These are phyloP conservation scores for Callopanchax toddi DNA, from an alignment of 2,113 vertebrate genomes.

Conservation along the genomic window DNA sequence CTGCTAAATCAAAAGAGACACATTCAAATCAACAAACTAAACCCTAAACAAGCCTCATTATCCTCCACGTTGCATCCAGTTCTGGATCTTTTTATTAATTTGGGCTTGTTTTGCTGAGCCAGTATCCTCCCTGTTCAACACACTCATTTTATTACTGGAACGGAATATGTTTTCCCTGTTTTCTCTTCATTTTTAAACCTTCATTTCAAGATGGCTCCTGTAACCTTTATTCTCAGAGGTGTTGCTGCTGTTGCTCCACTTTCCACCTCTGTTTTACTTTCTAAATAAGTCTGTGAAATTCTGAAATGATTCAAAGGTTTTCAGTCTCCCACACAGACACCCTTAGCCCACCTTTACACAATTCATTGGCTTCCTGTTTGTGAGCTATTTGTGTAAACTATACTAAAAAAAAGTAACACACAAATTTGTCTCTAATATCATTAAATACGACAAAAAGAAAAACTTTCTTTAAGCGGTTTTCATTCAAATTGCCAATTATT, in stretches of 20 bases:
- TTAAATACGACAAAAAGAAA: not conserved
- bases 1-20: conserved; percentile 58
- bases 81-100: not conserved
- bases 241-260: conserved; percentile 5
- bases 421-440: not conserved
- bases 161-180: not conserved
- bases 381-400: not conserved
- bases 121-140: not conserved
- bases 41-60: conserved; percentile 55
- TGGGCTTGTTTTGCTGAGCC: conserved; percentile 30
- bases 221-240: conserved; percentile 14
- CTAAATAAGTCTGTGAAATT: conserved; percentile 21
- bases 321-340: conserved; percentile 14
- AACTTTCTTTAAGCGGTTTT: too few species aligned
- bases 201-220: not conserved
- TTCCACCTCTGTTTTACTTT: conserved; percentile 18
- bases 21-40: conserved; percentile 60
- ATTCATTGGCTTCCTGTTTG: not conserved
- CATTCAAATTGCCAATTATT: not conserved
- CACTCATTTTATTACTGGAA: not conserved
- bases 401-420: not conserved
- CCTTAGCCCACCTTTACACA: conserved; percentile 4
- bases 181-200: not conserved
- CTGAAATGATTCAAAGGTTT: conserved; percentile 29
- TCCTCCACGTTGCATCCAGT: conserved; percentile 11